Base-by-base conservation (phyloP, 2,888 invertebrate species). In the Sinohyriopsis cumingii region DNA sequence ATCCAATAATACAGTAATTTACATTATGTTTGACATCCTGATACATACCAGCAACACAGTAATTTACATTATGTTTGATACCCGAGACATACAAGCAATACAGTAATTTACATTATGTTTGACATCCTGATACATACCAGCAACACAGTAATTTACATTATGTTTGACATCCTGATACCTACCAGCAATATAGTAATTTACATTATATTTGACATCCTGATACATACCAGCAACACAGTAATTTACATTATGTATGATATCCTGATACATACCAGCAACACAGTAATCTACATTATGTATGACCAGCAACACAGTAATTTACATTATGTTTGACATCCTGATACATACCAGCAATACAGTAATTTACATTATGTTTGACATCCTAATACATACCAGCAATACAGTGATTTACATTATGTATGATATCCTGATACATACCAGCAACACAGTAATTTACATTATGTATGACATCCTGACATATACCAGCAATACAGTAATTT, bases 211-310 rank as follows among this genome's bases (percentile, higher is more conserved):
- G 15, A 45, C 3, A 15, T 12, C 45, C 45, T 45, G 45, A 59
- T 68, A 69, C 80, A 78, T 78, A 91, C 90, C 69, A 95, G 89
- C 7, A 98, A 94, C n/a, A n/a, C n/a, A n/a, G n/a, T n/a, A n/a
- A 33, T 1, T 45, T 45, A 45, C 2, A 45, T 45, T 45, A 45
- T 45, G 3, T 33, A 15, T 45, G 15, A 45, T 15, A 15, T 12
- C 45, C 45, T 45, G 45, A 59, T 68, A 69, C 80, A 78, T 78
- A 91, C 90, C 69, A 95, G 89, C 7, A 98, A 94, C n/a, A n/a
- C n/a, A n/a, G n/a, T n/a, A n/a, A 33, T 1, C 15, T 45, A 45
- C 2, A 45, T 45, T 45, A 45, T 45, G 3, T 33, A 15, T 45
- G 15, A 45, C n/a, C n/a, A n/a, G n/a, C n/a, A n/a, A n/a, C n/a